These are phyloP conservation scores for Lycopodina hypogea DNA, from an alignment of 37 sponge, comb jelly and placozoan genomes.

Conservation along the genomic window DNA sequence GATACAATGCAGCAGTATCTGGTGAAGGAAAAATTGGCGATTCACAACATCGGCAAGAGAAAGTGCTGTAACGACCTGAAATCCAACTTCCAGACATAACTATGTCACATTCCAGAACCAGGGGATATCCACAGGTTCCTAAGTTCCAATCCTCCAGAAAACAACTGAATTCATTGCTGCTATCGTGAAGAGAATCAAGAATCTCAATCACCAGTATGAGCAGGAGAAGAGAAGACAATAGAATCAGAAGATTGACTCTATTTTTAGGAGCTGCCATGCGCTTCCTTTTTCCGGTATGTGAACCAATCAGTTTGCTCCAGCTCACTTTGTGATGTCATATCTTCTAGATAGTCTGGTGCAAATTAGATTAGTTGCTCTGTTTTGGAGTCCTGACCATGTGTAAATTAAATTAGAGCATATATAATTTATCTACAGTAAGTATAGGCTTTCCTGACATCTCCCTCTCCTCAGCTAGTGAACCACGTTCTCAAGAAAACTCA, in stretches of 20 bases:
- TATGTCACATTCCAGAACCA: constrained; percentile 64
- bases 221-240: constrained; percentile 40
- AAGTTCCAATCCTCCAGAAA: constrained; percentile 75
- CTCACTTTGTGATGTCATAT: too few species aligned
- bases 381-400: too few species aligned
- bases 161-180: constrained; percentile 58
- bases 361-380: too few species aligned
- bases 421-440: too few species aligned
- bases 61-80: constrained; percentile 82
- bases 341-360: too few species aligned
- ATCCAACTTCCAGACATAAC: constrained; percentile 58
- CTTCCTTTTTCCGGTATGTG: too few species aligned
- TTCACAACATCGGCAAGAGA: constrained; percentile 74
- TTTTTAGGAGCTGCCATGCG: too few species aligned
- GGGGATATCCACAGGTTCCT: constrained; percentile 74
- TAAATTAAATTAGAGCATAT: too few species aligned
- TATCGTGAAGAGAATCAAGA: constrained; percentile 12
- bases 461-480: too few species aligned
- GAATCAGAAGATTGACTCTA: constrained; percentile 20
- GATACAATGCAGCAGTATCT: constrained; percentile 23
- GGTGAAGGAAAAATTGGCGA: constrained; percentile 70
- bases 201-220: constrained; percentile 3
- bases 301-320: too few species aligned
- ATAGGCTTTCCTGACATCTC: too few species aligned
- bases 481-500: too few species aligned